Conservation (phyloP, 23 tunicate genomes). For the Ascidia mentula region DNA sequence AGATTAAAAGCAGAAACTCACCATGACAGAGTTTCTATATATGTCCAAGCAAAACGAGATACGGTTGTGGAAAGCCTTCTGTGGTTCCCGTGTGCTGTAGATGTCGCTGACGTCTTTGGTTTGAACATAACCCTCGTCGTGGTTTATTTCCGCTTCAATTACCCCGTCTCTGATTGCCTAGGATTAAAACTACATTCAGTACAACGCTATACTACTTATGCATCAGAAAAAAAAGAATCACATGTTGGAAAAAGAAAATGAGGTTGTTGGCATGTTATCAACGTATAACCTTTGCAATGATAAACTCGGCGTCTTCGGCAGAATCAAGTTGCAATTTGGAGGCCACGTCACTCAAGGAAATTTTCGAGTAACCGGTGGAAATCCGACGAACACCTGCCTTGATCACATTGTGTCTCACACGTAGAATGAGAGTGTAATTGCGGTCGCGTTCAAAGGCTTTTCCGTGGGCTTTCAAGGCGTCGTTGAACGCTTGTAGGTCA, state of each 20-base stretch:
- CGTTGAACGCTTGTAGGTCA: constrained; percentile 63
- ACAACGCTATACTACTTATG: background rate
- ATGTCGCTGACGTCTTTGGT: constrained; percentile 82
- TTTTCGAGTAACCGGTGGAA: constrained; percentile 75
- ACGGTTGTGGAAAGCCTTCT: constrained; percentile 88
- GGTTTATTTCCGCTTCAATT: constrained; percentile 94
- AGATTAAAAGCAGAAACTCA: no score
- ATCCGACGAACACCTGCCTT: constrained; percentile 95
- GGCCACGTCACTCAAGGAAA: constrained; percentile 74
- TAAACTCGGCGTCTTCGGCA: constrained; percentile 97
- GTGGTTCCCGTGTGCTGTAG: constrained; percentile 87
- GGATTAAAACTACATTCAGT: background rate
- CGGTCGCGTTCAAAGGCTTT: constrained; percentile 64
- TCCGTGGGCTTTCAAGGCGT: constrained; percentile 54
- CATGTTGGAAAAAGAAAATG: no score
- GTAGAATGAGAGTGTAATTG: constrained; percentile 79
- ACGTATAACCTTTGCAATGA: constrained; percentile 78
- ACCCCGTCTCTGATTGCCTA: constrained; percentile 96
- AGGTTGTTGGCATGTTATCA: no score
- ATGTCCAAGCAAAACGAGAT: constrained; percentile 89
- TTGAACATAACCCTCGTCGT: constrained; percentile 75
- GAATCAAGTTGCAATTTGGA: constrained; percentile 79
- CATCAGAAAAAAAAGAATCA: background rate
- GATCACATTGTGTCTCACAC: constrained; percentile 95
- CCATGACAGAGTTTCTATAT: constrained; percentile 85